phyloP scores from a whole-genome alignment of 2,113 vertebrate species.

The Scolopax mira region DNA sequence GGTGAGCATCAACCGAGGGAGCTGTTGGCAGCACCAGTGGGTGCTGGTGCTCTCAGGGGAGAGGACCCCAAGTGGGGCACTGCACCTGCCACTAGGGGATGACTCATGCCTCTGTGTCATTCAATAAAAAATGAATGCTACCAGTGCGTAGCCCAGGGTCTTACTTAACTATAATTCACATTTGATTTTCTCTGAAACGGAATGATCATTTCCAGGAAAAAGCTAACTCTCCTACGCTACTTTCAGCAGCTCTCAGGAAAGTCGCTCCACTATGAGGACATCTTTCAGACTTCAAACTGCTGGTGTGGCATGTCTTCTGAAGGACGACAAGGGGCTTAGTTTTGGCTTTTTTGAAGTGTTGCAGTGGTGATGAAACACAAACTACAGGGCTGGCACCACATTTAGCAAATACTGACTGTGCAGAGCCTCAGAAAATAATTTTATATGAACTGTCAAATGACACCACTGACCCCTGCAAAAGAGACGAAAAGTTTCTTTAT shows the following conservation, averaged over 20 bases:
- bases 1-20: accelerated
- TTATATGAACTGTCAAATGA: background rate
- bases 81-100: background rate
- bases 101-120: background rate
- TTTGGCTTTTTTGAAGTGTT: background rate
- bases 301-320: background rate
- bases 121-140: background rate
- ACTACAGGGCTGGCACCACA: accelerated
- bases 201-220: background rate
- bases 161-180: background rate
- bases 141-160: background rate
- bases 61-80: background rate
- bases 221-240: accelerated
- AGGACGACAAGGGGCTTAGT: background rate
- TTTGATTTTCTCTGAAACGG: background rate
- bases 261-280: background rate
- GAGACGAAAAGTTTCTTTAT: background rate
- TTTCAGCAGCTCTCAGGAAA: background rate
- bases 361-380: background rate
- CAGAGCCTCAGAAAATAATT: background rate
- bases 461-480: background rate
- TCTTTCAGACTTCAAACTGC: background rate
- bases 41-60: background rate
- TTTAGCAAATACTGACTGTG: background rate
- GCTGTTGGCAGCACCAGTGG: background rate